Evolutionary conservation across 2,797 vertebrate genomes (phyloP), one percentile per base, ranked within the genome.

Genomic region (Ceyx erithaca): DNA sequence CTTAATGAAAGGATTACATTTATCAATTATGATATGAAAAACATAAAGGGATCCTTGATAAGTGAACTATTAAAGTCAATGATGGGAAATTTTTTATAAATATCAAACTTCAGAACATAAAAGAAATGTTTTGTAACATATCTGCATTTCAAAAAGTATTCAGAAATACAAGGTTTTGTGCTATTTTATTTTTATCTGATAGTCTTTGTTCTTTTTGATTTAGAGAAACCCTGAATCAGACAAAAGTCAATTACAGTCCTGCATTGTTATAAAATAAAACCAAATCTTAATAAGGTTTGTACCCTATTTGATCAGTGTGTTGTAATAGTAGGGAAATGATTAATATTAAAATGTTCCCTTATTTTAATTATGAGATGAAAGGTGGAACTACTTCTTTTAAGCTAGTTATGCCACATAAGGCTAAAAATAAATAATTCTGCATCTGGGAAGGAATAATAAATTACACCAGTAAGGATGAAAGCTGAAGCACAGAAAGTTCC

Each of bases 341-440:
- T 93, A 94, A 90, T 81, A 92, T 95, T 95, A 31, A 91, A 75
- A 91, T 67, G 43, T 90, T 95, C 91, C 58, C 77, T 93, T 94
- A 26, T 95, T 96, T 97, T 93, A 96, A 94, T 97, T 95, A 95
- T 0, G 19, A 57, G 54, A 95, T 68, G 77, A 70, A 73, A 86
- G 75, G 58, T 57, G 41, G 28, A 15, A 64, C 86, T 85, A 89
- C 45, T 92, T 92, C 52, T 89, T 54, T 54, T 61, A 85, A 96
- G 78, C n/a, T 75, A 96, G 87, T 90, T 90, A 85, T 68, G 40
- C 70, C 43, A 45, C 51, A 72, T 41, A 85, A 70, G 73, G 83
- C 28, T 80, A 78, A 92, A 84, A 95, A 79, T 77, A 76, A 81
- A 91, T 55, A 95, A 94, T 37, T 37, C 7, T 37, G 37, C 37